Conservation (phyloP, 1,140 invertebrate species). For the Dinoponera quadriceps region DNA sequence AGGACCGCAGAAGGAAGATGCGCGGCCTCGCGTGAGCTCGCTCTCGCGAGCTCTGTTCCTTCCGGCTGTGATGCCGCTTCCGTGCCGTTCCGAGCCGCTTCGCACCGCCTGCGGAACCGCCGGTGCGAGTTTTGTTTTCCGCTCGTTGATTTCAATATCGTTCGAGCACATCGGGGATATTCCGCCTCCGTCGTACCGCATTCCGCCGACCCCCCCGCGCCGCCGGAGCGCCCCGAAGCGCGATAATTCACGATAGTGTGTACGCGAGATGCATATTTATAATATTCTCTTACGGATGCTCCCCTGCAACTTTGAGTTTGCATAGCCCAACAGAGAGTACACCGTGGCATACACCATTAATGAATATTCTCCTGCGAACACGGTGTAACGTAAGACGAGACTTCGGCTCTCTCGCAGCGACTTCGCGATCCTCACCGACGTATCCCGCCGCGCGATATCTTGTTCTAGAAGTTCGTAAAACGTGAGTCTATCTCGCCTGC, state of each 20-base stretch:
- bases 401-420: conserved; percentile 42
- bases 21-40: no score
- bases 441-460: conserved; percentile 1
- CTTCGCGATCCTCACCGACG: conserved; percentile 33
- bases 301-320: conserved; percentile 53
- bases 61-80: background rate
- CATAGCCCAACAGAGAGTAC: conserved; percentile 55
- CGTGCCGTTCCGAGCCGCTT: conserved; percentile 27
- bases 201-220: background rate
- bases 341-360: conserved; percentile 51
- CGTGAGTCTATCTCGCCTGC: conserved; percentile 26
- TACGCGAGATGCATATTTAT: conserved; percentile 59
- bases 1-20: no score
- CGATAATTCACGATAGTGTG: conserved; percentile 56
- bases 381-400: conserved; percentile 58
- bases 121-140: conserved; percentile 56
- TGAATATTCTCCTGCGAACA: conserved; percentile 61
- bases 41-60: background rate
- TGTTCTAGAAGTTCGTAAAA: conserved; percentile 51
- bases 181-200: background rate
- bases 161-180: conserved; percentile 36
- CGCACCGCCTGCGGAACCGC: background rate
- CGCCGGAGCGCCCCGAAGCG: background rate
- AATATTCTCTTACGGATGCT: conserved; percentile 61
- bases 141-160: conserved; percentile 76